Evolutionary conservation across 2,113 vertebrate species (phyloP).

Genomic region (Halichoeres trimaculatus): DNA sequence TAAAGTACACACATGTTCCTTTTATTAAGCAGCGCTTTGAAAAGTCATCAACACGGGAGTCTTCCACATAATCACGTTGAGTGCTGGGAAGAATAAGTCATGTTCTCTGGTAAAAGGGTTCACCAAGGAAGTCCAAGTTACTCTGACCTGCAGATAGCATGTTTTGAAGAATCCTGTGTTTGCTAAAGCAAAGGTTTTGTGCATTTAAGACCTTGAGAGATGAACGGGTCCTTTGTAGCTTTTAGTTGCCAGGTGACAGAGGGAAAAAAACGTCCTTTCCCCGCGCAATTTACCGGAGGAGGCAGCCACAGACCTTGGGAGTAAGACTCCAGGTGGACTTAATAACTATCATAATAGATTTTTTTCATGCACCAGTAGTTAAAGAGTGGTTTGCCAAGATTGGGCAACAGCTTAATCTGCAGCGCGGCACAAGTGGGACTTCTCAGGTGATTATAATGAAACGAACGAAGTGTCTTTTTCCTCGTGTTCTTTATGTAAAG

Average conservation of each 20-base stretch:
- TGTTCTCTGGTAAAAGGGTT: constrained; percentile 59
- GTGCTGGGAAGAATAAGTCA: constrained; percentile 40
- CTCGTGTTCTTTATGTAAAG: constrained; percentile 20
- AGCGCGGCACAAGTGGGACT: neutral
- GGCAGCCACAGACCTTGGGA: constrained; percentile 27
- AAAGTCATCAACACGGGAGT: constrained; percentile 11
- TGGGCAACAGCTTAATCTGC: constrained; percentile 22
- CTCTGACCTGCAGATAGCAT: constrained; percentile 24
- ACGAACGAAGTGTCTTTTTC: neutral
- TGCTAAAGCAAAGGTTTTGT: constrained; percentile 5
- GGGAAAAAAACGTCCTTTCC: neutral
- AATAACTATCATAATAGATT: constrained; percentile 47
- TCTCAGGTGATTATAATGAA: neutral
- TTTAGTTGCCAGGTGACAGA: constrained; percentile 73
- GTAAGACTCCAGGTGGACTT: constrained; percentile 28
- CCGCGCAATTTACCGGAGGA: neutral
- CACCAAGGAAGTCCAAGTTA: neutral
- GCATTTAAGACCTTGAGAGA: constrained; percentile 25
- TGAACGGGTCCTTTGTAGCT: constrained; percentile 43
- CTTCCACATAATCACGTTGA: constrained; percentile 24
- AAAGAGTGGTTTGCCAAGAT: constrained; percentile 22
- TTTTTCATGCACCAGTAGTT: constrained; percentile 28
- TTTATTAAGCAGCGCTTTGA: constrained; percentile 14
- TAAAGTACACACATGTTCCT: constrained; percentile 7
- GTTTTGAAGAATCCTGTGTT: constrained; percentile 26